phyloP scores from a whole-genome alignment of 2,888 invertebrate species.

The Neoscelio sp. region DNA sequence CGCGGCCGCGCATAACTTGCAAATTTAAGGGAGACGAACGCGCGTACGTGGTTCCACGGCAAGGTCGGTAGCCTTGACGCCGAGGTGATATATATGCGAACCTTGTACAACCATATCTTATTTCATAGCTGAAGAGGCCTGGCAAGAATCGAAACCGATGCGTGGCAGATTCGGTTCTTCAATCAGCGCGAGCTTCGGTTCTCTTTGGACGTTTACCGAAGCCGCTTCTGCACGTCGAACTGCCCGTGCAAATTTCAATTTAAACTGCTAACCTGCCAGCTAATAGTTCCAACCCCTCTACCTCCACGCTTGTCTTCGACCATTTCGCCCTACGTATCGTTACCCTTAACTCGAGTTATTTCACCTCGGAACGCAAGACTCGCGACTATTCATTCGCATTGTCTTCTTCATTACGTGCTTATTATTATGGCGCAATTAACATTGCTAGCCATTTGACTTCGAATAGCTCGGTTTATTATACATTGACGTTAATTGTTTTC shows the following conservation, averaged over 20 bases:
- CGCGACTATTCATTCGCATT: slow-evolving; percentile 16
- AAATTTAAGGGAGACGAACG: slow-evolving; percentile 74
- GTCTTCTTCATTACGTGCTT: slow-evolving; percentile 50
- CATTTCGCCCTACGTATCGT: slow-evolving; percentile 33
- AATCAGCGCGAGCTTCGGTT: slow-evolving; percentile 75
- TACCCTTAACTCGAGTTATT: slow-evolving; percentile 58
- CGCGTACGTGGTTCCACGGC: slow-evolving; percentile 42
- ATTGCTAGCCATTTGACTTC: slow-evolving; percentile 13
- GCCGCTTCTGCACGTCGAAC: slow-evolving; percentile 83
- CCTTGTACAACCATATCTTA: slow-evolving; percentile 79
- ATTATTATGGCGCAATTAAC: slow-evolving; percentile 55
- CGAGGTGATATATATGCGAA: slow-evolving; percentile 70
- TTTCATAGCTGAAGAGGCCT: slow-evolving; percentile 76
- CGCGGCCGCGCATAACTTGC: slow-evolving; percentile 78
- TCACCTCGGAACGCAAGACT: slow-evolving; percentile 23
- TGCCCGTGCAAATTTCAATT: slow-evolving; percentile 83
- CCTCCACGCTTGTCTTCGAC: slow-evolving; percentile 62
- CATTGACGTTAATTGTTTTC: slow-evolving; percentile 64
- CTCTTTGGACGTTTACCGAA: slow-evolving; percentile 84
- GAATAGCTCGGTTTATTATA: slow-evolving; percentile 35
- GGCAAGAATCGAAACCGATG: slow-evolving; percentile 76
- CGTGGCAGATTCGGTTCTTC: slow-evolving; percentile 81
- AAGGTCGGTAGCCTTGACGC: slow-evolving; percentile 66
- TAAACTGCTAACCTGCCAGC: slow-evolving; percentile 83
- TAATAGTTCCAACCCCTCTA: slow-evolving; percentile 78